Conservation (phyloP, 1,140 invertebrate species). For the Proctacanthus coquilletti region DNA sequence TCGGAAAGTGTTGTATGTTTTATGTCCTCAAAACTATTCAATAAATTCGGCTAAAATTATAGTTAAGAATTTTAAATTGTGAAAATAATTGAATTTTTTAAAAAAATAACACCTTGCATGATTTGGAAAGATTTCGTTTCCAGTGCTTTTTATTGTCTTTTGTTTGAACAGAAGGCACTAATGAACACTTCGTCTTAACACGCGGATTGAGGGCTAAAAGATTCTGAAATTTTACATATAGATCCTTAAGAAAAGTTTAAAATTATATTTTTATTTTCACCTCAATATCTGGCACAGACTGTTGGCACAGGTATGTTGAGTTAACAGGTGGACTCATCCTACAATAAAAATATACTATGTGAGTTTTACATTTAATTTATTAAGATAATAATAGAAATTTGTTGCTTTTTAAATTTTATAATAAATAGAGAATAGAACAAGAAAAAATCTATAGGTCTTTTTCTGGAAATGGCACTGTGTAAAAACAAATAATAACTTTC, state of each 20-base stretch:
- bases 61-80: slow-evolving; percentile 4
- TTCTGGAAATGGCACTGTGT: too few relatives aligned
- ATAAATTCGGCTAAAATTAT: slow-evolving; percentile 33
- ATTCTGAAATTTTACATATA: slow-evolving; percentile 40
- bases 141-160: slow-evolving; percentile 83
- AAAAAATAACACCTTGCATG: slow-evolving; percentile 35
- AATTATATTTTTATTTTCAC: slow-evolving; percentile 25
- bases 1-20: slow-evolving; percentile 96
- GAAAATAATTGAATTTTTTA: neutral
- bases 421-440: neutral
- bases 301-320: slow-evolving; percentile 40
- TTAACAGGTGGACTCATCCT: too few relatives aligned
- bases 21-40: slow-evolving; percentile 91
- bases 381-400: too few relatives aligned
- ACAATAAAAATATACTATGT: too few relatives aligned
- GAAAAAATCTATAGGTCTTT: neutral
- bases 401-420: slow-evolving; percentile 2
- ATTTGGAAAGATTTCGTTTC: slow-evolving; percentile 84
- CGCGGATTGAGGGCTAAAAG: slow-evolving; percentile 74
- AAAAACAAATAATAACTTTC: too few relatives aligned
- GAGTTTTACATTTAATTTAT: too few relatives aligned
- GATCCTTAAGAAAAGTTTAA: neutral
- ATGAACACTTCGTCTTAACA: slow-evolving; percentile 50
- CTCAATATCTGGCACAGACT: slow-evolving; percentile 53
- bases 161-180: slow-evolving; percentile 66